Evolutionary conservation across 30 jellyfish, hydroid and myxozoan genomes (phyloP), one percentile per base, ranked within the genome.

Genomic region (Catostylus mosaicus): DNA sequence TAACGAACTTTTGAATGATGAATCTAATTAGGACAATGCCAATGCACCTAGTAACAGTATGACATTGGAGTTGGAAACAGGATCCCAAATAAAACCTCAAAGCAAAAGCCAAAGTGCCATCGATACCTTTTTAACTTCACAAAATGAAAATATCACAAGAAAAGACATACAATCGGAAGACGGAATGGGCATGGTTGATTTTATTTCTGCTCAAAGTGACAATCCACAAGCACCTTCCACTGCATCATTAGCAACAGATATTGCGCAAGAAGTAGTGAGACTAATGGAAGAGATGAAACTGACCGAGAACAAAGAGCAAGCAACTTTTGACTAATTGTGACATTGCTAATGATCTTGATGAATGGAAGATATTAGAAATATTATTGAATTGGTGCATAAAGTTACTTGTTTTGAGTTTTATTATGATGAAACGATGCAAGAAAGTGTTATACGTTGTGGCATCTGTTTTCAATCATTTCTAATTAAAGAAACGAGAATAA

Each of bases 231-330:
- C 0, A n/a, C 19, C 46, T n/a, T 43, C 54, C 30, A 26, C 24
- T 2, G 24, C 30, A 63, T 43, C 75, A 35, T 70, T 43, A 70
- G 83, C 83, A 70, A 45, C 36, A 47, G 83, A 26, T 35, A 70
- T 40, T 70, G 83, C 83, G 46, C 20, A 26, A 70, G 83, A 70
- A 70, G 69, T 70, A 26, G 69, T 70, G 18, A n/a, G 23, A 6
- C 69, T 70, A 37, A 70, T 70, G 67, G 29, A 37, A 31, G 67
- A 70, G 83, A 70, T 45, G 83, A 70, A 70, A 40, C 9, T 70
- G 29, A 45, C 68, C 10, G 83, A 70, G 10, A 67, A 70, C 19
- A 27, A 35, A 16, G 70, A 70, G 26, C 64, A 11, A 20, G 67
- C 18, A 38, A 34, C 80, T 67, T 0, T 67, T 67, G 29, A 32